These are phyloP conservation scores for Orthosia gracilis DNA, from an alignment of 2,888 invertebrate species.

Conservation along the genomic window DNA sequence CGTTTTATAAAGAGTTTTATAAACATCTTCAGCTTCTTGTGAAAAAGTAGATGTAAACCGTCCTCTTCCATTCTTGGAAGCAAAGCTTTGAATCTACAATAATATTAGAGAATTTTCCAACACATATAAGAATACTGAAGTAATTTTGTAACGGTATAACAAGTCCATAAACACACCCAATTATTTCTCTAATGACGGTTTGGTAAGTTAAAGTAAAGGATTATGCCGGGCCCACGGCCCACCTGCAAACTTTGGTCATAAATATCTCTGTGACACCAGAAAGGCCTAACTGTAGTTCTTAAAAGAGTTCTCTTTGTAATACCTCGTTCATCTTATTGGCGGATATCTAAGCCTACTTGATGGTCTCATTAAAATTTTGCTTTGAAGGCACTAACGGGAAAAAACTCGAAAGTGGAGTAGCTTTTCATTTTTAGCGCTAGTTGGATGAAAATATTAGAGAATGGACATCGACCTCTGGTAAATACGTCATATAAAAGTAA, in stretches of 20 bases:
- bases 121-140: slow-evolving; percentile 9
- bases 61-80: not conserved
- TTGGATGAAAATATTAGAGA: no score
- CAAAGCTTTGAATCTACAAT: not conserved
- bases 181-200: slow-evolving; percentile 45
- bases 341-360: slow-evolving; percentile 27
- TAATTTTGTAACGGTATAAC: not conserved
- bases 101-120: not conserved
- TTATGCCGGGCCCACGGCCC: slow-evolving; percentile 28
- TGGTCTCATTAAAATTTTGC: not conserved
- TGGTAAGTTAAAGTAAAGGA: slow-evolving; percentile 39
- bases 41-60: not conserved
- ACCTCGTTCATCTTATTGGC: slow-evolving; percentile 36
- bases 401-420: not conserved
- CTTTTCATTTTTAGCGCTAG: not conserved
- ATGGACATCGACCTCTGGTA: no score
- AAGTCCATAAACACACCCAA: slow-evolving; percentile 34
- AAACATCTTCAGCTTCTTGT: slow-evolving; percentile 7
- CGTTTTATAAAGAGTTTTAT: not conserved
- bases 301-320: slow-evolving; percentile 39
- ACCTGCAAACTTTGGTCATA: slow-evolving; percentile 59
- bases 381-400: not conserved
- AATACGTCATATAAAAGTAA: no score
- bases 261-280: slow-evolving; percentile 53
- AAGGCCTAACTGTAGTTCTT: slow-evolving; percentile 39